Evolutionary conservation across 2,888 invertebrate species (phyloP), one percentile per base, ranked within the genome.

Genomic region (Globia sparganii): DNA sequence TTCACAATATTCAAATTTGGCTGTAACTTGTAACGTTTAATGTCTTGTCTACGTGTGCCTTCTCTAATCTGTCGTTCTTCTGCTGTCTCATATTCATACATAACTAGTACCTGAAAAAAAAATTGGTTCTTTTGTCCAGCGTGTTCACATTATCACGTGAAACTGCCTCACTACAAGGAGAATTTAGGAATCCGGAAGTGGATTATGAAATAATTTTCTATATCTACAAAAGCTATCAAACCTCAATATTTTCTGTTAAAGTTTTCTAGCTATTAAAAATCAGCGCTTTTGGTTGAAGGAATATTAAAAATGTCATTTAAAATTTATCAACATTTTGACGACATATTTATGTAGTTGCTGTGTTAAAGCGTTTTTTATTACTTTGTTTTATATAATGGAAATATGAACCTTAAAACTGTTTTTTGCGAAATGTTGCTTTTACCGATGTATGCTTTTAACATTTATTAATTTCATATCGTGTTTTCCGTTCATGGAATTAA

Each of bases 391-490:
- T 56, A 3, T 21, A 28, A n/a, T n/a, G 8, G 21, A 43, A 72
- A 56, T 43, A 73, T 59, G 15, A 43, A 46, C 11, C 11, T 65
- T 28, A 6, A 40, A 11, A 40, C 2, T 40, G 25, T 46, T 9
- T 49, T 73, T 61, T n/a, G 53, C 3, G 21, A 43, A 80, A 80
- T 25, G 6, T 25, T 62, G 2, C 28, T 34, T n/a, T 11, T 25
- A 46, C 75, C n/a, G 9, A 28, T 13, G 21, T 56, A 15, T 28
- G 31, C 40, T 77, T 72, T 43, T 15, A 73, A 62, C 15, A 3
- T 40, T 58, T 34, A 43, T 21, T 43, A 34, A 53, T 71, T 71
- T 53, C 2, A 31, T 62, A 80, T 80, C 8, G 4, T 21, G 9
- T 31, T 80, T 43, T 13, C 11, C 21, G 13, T 66, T 37, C 8